Percentiles rank a stretch among this genome's conserved stretches.
These are phyloP conservation scores for Apotomis betuletana DNA, from an alignment of 2,888 invertebrate species.

Conservation along the genomic window DNA sequence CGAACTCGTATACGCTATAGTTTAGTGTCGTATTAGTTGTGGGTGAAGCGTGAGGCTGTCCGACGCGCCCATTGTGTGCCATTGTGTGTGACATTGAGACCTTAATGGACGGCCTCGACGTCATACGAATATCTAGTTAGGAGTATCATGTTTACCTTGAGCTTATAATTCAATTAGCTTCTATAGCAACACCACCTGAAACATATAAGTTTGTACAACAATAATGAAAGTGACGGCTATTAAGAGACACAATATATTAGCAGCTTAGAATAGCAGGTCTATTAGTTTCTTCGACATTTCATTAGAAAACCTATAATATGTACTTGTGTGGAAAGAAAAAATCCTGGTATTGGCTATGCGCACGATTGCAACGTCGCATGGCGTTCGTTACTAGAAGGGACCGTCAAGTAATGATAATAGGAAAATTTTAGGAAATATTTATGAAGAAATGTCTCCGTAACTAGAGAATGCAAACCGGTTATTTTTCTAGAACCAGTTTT, in stretches of 20 bases:
- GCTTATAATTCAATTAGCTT: constrained; percentile 35
- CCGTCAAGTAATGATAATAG: too few species aligned
- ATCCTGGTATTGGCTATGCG: too few species aligned
- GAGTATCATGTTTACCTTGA: constrained; percentile 32
- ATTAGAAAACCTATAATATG: background rate
- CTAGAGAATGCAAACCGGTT: too few species aligned
- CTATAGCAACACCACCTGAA: constrained; percentile 9
- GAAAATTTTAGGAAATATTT: too few species aligned
- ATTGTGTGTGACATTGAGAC: constrained; percentile 74
- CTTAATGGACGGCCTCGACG: constrained; percentile 71
- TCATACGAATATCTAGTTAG: constrained; percentile 39
- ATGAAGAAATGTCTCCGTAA: too few species aligned
- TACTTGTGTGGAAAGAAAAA: too few species aligned
- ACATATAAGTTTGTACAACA: background rate
- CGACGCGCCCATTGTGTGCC: constrained; percentile 64
- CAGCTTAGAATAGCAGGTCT: background rate
- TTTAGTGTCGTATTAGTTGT: constrained; percentile 64
- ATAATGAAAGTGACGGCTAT: background rate
- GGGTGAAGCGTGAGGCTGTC: constrained; percentile 55
- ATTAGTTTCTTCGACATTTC: background rate
- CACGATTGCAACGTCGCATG: too few species aligned
- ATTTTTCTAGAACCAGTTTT: too few species aligned
- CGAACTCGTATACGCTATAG: constrained; percentile 47
- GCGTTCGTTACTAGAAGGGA: too few species aligned
- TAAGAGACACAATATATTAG: background rate